phyloP scores from a whole-genome alignment of 2,888 invertebrate genomes.

The Bombylius major region DNA sequence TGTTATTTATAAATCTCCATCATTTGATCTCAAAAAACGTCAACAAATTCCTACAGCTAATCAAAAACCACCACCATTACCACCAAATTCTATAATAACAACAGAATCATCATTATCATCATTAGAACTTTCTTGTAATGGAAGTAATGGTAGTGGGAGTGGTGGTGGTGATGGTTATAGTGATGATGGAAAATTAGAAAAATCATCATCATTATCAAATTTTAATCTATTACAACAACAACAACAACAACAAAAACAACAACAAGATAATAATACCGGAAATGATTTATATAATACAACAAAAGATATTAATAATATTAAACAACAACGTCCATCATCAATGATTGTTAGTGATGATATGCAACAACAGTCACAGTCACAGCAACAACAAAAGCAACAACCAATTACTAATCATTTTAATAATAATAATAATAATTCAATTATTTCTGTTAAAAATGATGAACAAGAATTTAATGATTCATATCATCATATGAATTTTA shows the following conservation, averaged over 20 bases:
- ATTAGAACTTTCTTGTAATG: neutral
- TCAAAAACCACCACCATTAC: constrained; percentile 8
- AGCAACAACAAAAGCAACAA: neutral
- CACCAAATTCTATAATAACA: constrained; percentile 13
- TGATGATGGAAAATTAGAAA: neutral
- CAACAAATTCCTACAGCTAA: constrained; percentile 2
- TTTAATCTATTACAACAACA: constrained; percentile 7
- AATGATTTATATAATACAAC: neutral
- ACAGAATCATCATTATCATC: constrained; percentile 21
- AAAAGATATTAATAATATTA: neutral
- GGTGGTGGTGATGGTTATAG: neutral
- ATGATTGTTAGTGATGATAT: neutral
- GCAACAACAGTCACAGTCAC: no score
- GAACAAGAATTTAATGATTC: neutral
- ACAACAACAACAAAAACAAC: constrained; percentile 10
- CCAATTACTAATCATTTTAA: no score
- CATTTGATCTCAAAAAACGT: constrained; percentile 27
- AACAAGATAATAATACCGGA: neutral
- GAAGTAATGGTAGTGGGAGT: no score
- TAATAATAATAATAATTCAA: neutral
- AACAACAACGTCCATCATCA: neutral
- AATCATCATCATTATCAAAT: constrained; percentile 11
- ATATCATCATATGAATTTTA: neutral
- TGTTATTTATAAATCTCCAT: constrained; percentile 35
- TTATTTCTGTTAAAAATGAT: neutral